Percentiles rank a stretch among this genome's conserved stretches.
Evolutionary conservation across 2,888 invertebrate genomes (phyloP).

Genomic region (Actias luna): DNA sequence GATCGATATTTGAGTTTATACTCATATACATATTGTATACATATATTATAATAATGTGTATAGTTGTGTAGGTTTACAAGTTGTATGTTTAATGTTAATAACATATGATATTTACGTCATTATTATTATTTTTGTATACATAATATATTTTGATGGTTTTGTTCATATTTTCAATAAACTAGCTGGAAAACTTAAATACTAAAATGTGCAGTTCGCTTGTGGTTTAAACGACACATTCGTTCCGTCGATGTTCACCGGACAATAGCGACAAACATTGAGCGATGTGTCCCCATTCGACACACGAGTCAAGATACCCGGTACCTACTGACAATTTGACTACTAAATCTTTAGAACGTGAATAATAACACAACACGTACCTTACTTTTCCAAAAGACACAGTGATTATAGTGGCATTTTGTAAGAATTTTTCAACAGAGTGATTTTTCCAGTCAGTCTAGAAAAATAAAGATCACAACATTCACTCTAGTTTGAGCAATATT

Average conservation of each 20-base stretch:
- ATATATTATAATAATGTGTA: too few species aligned
- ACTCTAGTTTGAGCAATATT: neutral
- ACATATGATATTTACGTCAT: too few species aligned
- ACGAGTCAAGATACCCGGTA: constrained; percentile 28
- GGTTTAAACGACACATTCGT: neutral
- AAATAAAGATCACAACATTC: neutral
- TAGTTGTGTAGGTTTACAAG: too few species aligned
- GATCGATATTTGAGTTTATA: too few species aligned
- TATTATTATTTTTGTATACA: too few species aligned
- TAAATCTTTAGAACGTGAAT: constrained; percentile 13
- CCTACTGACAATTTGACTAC: constrained; percentile 18
- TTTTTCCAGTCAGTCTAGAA: neutral
- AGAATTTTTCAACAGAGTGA: neutral
- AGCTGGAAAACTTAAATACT: neutral
- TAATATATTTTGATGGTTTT: neutral
- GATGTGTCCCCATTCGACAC: constrained; percentile 28
- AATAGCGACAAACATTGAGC: constrained; percentile 34
- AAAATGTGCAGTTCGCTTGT: neutral
- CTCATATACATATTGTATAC: too few species aligned
- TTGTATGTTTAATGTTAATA: too few species aligned
- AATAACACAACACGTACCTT: neutral
- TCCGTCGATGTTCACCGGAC: constrained; percentile 28
- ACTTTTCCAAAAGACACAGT: neutral
- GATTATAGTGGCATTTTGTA: neutral
- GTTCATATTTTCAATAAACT: neutral